Evolutionary conservation across 2,113 vertebrate genomes (phyloP).

Genomic region (Petroica traversi): DNA sequence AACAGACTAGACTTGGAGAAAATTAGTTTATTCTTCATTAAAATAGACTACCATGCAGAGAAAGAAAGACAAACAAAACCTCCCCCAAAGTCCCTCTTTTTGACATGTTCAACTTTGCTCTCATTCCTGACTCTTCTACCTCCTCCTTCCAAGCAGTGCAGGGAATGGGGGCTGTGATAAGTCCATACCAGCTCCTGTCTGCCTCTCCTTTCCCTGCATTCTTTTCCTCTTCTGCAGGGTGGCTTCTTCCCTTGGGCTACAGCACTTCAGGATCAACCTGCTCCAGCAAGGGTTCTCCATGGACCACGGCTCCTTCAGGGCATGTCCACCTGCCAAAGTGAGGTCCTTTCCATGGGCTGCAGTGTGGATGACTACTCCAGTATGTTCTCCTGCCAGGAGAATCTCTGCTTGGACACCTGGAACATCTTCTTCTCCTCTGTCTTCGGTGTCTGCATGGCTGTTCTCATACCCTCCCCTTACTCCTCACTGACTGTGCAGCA

Average conservation of each 20-base stretch:
- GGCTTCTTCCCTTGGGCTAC: neutral
- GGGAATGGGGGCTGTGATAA: neutral
- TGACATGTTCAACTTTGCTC: neutral
- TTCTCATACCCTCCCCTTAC: neutral
- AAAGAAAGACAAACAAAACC: neutral
- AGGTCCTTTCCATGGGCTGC: rapidly evolving
- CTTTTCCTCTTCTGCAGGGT: neutral
- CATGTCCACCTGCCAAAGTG: neutral
- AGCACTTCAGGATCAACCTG: neutral
- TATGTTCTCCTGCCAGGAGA: neutral
- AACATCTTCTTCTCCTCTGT: neutral
- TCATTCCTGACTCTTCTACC: neutral
- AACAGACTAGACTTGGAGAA: neutral
- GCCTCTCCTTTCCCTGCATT: neutral
- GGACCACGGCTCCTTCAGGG: neutral
- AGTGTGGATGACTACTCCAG: neutral
- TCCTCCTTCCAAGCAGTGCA: rapidly evolving
- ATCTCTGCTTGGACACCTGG: neutral
- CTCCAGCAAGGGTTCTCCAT: rapidly evolving
- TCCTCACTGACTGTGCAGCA: neutral
- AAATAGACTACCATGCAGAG: neutral
- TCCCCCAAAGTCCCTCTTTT: neutral
- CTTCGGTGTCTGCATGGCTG: neutral
- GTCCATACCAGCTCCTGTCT: neutral
- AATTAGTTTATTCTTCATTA: neutral